phyloP scores from a whole-genome alignment of 1,140 invertebrate species.

The Penaeus chinensis region DNA sequence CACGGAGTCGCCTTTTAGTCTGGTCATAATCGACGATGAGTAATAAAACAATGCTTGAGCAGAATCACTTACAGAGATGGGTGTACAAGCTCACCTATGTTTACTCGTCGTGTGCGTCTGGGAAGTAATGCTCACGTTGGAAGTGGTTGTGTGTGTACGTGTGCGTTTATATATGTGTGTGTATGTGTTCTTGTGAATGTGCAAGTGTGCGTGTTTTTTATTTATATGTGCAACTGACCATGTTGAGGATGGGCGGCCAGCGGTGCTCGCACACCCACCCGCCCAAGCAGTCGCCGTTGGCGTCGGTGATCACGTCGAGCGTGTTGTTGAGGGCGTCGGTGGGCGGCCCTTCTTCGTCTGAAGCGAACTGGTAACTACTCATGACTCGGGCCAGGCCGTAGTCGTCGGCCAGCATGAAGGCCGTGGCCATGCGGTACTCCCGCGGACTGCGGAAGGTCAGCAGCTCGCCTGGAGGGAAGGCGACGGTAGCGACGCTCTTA shows the following conservation, averaged over 20 bases:
- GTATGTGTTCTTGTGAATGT: too few relatives aligned
- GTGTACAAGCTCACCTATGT: neutral
- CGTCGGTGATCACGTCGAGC: neutral
- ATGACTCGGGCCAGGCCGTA: conserved; percentile 8
- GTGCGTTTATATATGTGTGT: too few relatives aligned
- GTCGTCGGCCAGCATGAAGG: conserved; percentile 29
- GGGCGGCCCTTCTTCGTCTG: neutral
- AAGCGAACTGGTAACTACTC: conserved; percentile 16
- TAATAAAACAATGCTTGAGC: neutral
- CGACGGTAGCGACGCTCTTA: neutral
- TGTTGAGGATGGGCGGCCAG: conserved; percentile 18
- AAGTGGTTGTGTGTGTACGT: too few relatives aligned
- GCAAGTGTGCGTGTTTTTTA: too few relatives aligned
- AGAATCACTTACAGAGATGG: neutral
- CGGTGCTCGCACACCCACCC: conserved; percentile 35
- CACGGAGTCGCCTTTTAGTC: too few relatives aligned
- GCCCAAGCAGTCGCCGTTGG: neutral
- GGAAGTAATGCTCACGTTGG: too few relatives aligned
- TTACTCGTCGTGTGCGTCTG: neutral
- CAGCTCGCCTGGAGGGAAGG: neutral
- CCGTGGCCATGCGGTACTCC: conserved; percentile 25
- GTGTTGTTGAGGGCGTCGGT: conserved; percentile 4
- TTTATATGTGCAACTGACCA: too few relatives aligned
- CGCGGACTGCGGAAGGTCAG: neutral
- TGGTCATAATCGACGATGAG: too few relatives aligned